These are phyloP conservation scores for Gonatopus flavifemur DNA, from an alignment of 1,140 invertebrate genomes.

Conservation along the genomic window DNA sequence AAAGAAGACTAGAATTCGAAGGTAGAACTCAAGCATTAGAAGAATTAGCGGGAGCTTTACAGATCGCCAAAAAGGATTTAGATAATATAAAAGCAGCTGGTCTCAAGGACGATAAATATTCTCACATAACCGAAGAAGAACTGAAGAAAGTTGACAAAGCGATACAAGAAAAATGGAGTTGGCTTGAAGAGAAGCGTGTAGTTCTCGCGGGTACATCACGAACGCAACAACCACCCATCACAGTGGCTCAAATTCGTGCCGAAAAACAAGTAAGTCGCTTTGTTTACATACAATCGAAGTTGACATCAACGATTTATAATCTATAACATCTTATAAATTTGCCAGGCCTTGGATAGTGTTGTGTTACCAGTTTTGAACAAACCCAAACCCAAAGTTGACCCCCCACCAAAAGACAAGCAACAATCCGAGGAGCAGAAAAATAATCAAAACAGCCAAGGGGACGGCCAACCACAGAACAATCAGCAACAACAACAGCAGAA, in stretches of 20 bases:
- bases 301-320: slow-evolving; percentile 4
- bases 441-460: slow-evolving; percentile 39
- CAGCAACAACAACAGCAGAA: slow-evolving; percentile 58
- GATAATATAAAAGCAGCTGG: slow-evolving; percentile 62
- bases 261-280: slow-evolving; percentile 71
- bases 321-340: slow-evolving; percentile 1
- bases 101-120: slow-evolving; percentile 75
- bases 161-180: slow-evolving; percentile 61
- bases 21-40: slow-evolving; percentile 75
- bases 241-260: slow-evolving; percentile 73
- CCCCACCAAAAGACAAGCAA: slow-evolving; percentile 44
- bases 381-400: slow-evolving; percentile 75
- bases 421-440: slow-evolving; percentile 36
- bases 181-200: slow-evolving; percentile 73
- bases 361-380: slow-evolving; percentile 80
- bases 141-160: slow-evolving; percentile 70
- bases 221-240: slow-evolving; percentile 71
- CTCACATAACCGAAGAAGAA: slow-evolving; percentile 80
- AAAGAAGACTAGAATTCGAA: slow-evolving; percentile 76
- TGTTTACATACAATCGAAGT: too few relatives aligned
- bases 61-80: slow-evolving; percentile 74
- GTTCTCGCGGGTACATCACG: slow-evolving; percentile 64
- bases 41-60: slow-evolving; percentile 72
- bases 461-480: slow-evolving; percentile 51
- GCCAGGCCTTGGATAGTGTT: slow-evolving; percentile 67